Base-by-base conservation (phyloP, 2,113 vertebrate genomes). In the Equus quagga region DNA sequence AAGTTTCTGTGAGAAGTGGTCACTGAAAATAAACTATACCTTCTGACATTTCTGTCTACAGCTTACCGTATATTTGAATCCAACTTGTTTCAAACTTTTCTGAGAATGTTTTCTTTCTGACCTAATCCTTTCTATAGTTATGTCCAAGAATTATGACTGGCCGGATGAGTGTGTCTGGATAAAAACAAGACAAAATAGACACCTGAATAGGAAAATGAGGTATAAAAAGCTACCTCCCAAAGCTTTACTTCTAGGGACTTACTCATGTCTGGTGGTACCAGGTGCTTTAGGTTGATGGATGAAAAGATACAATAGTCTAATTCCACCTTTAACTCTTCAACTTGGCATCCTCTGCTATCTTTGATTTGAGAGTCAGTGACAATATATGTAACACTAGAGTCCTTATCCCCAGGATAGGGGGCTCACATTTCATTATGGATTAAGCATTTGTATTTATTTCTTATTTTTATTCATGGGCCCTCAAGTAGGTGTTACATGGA, bases 391-490 rank as follows among this genome's bases (percentile, higher is more conserved):
- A 51, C 58, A 78, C 28, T 54, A 76, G 51, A 60, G 58, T 9
- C 33, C 85, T 94, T 94, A 91, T 84, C 90, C 78, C 49, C 51
- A 92, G 51, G 26, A 54, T 65, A 31, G 67, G 46, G 65, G 18
- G 36, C 54, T 70, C 36, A 81, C 14, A 80, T 46, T 81, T 70
- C 31, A 87, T 91, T 95, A 46, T 65, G 28, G 9, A 88, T 88
- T 94, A 79, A 94, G 91, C 92, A 96, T 93, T 93, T 92, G 89
- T 75, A 64, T 96, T 96, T 73, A 91, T n/a, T 85, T 60, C 72
- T 92, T 92, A 91, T 62, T 93, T 98, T 79, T 91, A 98, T 96
- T 96, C 64, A 85, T 72, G 10, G 46, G 3, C 10, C 41, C 36
- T 92, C 73, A 97, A 97, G 56, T 89, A 91, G 78, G 64, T 87